Evolutionary conservation across 2,888 invertebrate species (phyloP), one percentile per base, ranked within the genome.

Genomic region (Temnothorax rugatulus): DNA sequence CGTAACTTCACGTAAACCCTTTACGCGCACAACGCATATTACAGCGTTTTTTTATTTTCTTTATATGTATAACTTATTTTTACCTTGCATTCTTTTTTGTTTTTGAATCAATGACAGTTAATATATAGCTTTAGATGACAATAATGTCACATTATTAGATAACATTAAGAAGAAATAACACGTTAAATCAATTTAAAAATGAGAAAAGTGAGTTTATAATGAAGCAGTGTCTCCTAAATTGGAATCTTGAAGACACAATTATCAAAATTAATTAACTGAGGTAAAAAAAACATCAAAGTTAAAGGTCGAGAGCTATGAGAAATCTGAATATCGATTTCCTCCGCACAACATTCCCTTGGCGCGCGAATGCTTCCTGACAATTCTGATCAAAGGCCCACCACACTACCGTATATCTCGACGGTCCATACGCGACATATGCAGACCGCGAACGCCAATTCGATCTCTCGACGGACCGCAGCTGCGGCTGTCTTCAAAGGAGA

Each of bases 391-490:
- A 75, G 75, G 44, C 21, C 11, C 18, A 34, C 63, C 63, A 47
- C 18, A 44, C 13, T 50, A 63, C 21, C 50, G 21, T 38, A 38
- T 38, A 47, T 50, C 63, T 34, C 75, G 21, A 50, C 18, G 47
- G 47, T 75, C n/a, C 63, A 15, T 34, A 61, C 21, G n/a, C 61
- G 74, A 74, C 74, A 75, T 75, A 61, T 61, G 34, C 47, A 4
- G 34, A 15, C 61, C 61, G 74, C 61, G 59, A 21, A 57, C 0
- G 57, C 73, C n/a, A 74, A 75, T 75, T 75, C 38, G 63, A 63
- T 63, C 63, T 75, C 63, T 63, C 75, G 75, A 63, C 11, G 29
- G 75, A 15, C 63, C 29, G 15, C 61, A 61, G 61, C 75, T 63
- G 75, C 38, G 47, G 15, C 15, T 21, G 29, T 34, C 75, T 63